A percentile compares a stretch with the other conserved stretches of the same genome.
Evolutionary conservation across 2,113 vertebrate genomes (phyloP).

Genomic region (Plecturocebus donacophilus): DNA sequence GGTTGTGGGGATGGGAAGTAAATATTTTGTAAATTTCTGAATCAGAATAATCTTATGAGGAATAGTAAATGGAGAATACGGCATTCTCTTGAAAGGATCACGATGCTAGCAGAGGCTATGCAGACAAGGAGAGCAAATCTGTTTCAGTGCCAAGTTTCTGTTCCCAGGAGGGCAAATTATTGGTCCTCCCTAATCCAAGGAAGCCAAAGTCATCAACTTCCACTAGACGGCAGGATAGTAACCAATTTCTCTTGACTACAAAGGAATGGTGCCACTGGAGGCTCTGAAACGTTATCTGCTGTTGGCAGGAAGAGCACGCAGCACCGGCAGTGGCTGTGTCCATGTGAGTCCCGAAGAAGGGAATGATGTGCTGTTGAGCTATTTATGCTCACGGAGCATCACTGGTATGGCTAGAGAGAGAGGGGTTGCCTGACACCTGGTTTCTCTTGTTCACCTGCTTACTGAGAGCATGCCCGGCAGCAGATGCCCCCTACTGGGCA

Average conservation of each 20-base stretch:
- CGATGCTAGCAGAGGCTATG: background rate
- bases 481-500: background rate
- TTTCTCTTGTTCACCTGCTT: background rate
- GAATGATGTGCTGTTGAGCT: background rate
- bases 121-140: background rate
- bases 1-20: background rate
- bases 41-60: background rate
- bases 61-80: background rate
- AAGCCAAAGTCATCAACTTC: background rate
- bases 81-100: background rate
- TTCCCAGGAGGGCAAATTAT: background rate
- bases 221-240: background rate
- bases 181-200: background rate
- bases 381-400: background rate
- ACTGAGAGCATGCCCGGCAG: background rate
- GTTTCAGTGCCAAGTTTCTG: background rate
- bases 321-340: background rate
- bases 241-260: background rate
- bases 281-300: background rate
- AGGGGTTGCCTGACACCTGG: background rate
- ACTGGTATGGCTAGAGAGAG: background rate
- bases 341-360: background rate
- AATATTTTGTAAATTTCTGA: background rate
- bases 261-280: background rate
- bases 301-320: background rate